Evolutionary conservation across 2,888 invertebrate genomes (phyloP).

Genomic region (Lasioglossum marginatum): DNA sequence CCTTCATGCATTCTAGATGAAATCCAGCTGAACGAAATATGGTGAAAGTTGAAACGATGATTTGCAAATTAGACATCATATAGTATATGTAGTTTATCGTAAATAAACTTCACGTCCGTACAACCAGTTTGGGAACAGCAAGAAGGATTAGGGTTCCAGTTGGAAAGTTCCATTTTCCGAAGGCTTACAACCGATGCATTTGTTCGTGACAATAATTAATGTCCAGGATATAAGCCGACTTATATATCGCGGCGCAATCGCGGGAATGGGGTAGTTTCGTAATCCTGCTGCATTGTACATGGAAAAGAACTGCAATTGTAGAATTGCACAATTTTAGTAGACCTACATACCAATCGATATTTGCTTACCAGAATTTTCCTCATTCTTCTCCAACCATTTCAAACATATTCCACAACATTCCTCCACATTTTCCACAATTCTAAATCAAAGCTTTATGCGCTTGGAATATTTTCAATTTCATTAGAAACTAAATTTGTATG

Average conservation of each 20-base stretch:
- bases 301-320: neutral
- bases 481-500: neutral
- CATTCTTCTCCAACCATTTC: neutral
- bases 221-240: slow-evolving; percentile 29
- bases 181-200: slow-evolving; percentile 32
- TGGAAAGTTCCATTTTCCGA: slow-evolving; percentile 37
- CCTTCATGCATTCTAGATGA: too few species aligned
- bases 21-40: too few species aligned
- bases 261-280: neutral
- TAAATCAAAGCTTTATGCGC: neutral
- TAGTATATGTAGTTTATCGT: neutral
- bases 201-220: slow-evolving; percentile 54
- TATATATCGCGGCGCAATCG: slow-evolving; percentile 19
- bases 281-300: neutral
- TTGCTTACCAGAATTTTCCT: neutral
- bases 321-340: neutral
- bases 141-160: slow-evolving; percentile 32
- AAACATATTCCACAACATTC: neutral
- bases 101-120: slow-evolving; percentile 16
- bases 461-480: neutral
- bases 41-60: too few species aligned
- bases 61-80: neutral
- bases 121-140: slow-evolving; percentile 33
- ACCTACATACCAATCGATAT: neutral
- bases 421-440: neutral